Evolutionary conservation across 2,797 vertebrate species (phyloP).

Genomic region (Salmo trutta): DNA sequence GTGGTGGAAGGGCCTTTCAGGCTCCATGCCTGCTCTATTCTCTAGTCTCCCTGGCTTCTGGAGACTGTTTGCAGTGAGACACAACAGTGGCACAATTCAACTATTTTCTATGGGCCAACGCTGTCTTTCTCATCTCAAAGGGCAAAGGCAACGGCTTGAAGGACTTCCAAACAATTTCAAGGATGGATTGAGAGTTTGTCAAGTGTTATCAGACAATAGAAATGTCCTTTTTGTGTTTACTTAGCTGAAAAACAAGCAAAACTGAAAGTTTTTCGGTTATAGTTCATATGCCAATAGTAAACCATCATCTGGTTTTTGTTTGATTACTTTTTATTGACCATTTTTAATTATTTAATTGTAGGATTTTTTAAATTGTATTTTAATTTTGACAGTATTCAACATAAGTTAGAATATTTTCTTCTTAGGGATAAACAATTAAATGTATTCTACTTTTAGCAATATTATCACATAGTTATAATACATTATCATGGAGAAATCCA

Average conservation of each 20-base stretch:
- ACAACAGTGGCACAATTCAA: slow-evolving; percentile 35
- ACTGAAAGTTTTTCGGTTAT: background rate
- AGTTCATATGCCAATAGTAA: background rate
- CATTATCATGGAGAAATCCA: background rate
- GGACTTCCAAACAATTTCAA: slow-evolving; percentile 67
- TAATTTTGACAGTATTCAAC: background rate
- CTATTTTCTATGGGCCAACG: slow-evolving; percentile 26
- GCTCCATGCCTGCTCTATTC: slow-evolving; percentile 9
- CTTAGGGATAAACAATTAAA: background rate
- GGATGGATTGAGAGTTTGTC: slow-evolving; percentile 59
- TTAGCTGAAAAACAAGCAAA: slow-evolving; percentile 24
- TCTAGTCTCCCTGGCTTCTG: slow-evolving; percentile 48
- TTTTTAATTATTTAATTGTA: background rate
- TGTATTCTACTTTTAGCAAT: background rate
- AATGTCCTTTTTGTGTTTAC: slow-evolving; percentile 37
- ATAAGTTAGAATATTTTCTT: background rate
- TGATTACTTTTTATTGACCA: background rate
- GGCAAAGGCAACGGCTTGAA: slow-evolving; percentile 38
- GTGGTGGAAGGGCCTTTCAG: background rate
- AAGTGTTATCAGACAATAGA: slow-evolving; percentile 49
- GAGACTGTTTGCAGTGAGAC: slow-evolving; percentile 38
- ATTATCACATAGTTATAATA: background rate
- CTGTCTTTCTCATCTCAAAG: slow-evolving; percentile 13
- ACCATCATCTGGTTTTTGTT: background rate
- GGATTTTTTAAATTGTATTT: background rate